Evolutionary conservation across 1,140 invertebrate species (phyloP).

Genomic region (Papilio aristodemus): DNA sequence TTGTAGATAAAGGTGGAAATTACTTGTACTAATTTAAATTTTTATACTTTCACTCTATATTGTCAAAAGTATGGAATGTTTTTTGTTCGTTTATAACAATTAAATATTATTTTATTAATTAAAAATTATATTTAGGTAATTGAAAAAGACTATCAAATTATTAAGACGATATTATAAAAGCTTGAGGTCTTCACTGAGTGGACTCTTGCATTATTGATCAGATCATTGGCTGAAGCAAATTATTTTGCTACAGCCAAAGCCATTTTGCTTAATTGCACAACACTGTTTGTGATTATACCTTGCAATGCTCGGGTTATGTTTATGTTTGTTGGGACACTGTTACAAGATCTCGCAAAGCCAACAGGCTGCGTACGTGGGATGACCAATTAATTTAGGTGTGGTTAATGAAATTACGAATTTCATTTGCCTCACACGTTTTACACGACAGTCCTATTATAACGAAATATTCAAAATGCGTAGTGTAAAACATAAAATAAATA

Average conservation of each 20-base stretch:
- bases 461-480: background rate
- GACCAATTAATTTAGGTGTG: conserved; percentile 14
- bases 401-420: conserved; percentile 7
- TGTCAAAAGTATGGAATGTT: background rate
- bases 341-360: conserved; percentile 11
- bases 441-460: background rate
- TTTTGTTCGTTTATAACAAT: background rate
- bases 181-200: too few relatives aligned
- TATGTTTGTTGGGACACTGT: conserved; percentile 16
- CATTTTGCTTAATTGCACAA: too few relatives aligned
- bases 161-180: too few relatives aligned
- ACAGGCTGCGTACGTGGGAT: conserved; percentile 5
- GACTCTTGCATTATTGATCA: too few relatives aligned
- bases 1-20: conserved; percentile 14
- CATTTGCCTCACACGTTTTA: background rate
- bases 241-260: too few relatives aligned
- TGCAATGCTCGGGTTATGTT: background rate
- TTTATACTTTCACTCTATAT: background rate
- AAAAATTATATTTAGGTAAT: too few relatives aligned
- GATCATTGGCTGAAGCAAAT: too few relatives aligned
- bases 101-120: too few relatives aligned
- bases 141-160: too few relatives aligned
- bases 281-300: background rate
- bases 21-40: conserved; percentile 14
- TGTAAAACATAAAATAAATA: too few relatives aligned